These are phyloP conservation scores for Ceuthmochares aereus DNA, from an alignment of 2,113 vertebrate genomes.

Conservation along the genomic window DNA sequence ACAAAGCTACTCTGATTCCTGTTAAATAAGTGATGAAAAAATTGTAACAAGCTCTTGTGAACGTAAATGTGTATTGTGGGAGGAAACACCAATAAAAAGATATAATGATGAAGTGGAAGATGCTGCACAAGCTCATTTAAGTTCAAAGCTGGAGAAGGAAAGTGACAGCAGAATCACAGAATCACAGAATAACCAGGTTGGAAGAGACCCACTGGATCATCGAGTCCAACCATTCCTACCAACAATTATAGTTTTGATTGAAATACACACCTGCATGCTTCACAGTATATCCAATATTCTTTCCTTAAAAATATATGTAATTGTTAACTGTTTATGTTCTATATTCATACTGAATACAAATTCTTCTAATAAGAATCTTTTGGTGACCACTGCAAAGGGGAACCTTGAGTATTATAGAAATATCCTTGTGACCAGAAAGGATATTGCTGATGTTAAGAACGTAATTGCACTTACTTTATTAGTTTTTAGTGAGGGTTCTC, in stretches of 20 bases:
- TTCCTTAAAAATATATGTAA: neutral
- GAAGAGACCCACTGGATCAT: too few relatives aligned
- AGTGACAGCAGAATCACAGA: too few relatives aligned
- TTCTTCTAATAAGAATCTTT: neutral
- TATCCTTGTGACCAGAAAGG: neutral
- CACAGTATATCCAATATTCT: neutral
- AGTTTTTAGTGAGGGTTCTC: neutral
- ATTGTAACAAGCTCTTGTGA: neutral
- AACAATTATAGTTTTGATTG: neutral
- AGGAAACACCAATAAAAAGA: neutral
- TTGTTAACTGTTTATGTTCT: neutral
- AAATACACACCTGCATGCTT: neutral
- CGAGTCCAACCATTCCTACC: too few relatives aligned
- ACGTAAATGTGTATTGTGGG: neutral
- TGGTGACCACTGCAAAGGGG: accelerated
- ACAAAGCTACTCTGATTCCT: neutral
- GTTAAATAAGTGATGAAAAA: neutral
- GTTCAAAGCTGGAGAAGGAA: neutral
- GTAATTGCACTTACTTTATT: neutral
- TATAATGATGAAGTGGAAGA: neutral
- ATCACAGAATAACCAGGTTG: too few relatives aligned
- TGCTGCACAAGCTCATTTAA: neutral
- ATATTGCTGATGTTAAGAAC: neutral
- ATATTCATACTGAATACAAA: neutral
- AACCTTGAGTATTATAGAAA: neutral